These are phyloP conservation scores for Drosophila quadrilineata DNA, from an alignment of 1,140 invertebrate species.

Conservation along the genomic window DNA sequence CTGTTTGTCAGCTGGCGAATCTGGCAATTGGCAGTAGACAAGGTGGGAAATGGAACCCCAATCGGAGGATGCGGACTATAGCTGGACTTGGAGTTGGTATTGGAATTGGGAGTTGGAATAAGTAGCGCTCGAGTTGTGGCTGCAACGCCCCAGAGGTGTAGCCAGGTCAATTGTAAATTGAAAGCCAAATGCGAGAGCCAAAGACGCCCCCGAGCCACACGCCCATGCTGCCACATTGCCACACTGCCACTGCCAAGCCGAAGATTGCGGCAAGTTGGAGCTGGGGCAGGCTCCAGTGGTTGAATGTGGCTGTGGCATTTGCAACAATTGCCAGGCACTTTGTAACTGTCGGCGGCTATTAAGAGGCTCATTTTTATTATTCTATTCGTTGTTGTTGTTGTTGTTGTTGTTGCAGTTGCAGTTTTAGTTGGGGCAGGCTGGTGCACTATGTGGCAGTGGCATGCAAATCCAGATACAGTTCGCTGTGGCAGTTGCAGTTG, in stretches of 20 bases:
- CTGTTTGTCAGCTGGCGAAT: constrained; percentile 5
- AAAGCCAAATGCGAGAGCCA: constrained; percentile 53
- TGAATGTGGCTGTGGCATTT: constrained; percentile 37
- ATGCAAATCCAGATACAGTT: constrained; percentile 32
- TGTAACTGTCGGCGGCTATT: constrained; percentile 81
- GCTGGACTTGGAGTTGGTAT: too few relatives aligned
- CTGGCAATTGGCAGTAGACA: too few relatives aligned
- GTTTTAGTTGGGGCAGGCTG: constrained; percentile 27
- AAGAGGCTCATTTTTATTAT: constrained; percentile 80
- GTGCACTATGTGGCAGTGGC: constrained; percentile 50
- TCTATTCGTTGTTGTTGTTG: constrained; percentile 14
- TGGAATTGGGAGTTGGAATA: too few relatives aligned
- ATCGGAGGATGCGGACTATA: too few relatives aligned
- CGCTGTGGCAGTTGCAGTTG: not conserved
- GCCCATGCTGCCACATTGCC: too few relatives aligned
- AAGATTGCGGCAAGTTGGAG: not conserved
- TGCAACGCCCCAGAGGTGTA: constrained; percentile 70
- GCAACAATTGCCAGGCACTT: constrained; percentile 79
- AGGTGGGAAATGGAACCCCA: too few relatives aligned
- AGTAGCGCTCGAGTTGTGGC: not conserved
- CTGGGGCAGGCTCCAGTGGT: constrained; percentile 1
- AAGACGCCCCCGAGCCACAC: constrained; percentile 61
- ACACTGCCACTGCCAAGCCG: too few relatives aligned
- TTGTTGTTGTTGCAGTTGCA: constrained; percentile 22
- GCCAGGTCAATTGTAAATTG: constrained; percentile 63